Evolutionary conservation across 2,888 invertebrate genomes (phyloP), one percentile per base, ranked within the genome.

Genomic region (Blastobasis lacticolella): DNA sequence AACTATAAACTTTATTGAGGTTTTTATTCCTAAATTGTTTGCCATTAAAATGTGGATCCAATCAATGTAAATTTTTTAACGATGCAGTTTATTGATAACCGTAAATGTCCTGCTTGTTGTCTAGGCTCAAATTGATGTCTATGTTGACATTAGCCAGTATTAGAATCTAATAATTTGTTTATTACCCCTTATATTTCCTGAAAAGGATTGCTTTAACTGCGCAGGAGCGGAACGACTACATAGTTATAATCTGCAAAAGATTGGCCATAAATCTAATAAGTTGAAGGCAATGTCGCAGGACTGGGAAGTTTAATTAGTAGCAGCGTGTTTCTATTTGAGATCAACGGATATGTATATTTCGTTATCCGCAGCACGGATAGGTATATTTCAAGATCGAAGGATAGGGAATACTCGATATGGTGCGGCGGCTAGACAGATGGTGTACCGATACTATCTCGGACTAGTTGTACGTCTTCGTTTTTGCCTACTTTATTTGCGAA

Each of bases 51-150:
- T 64, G 66, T 65, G 67, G 64, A 64, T 62, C 71, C 73, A 75
- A 79, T 81, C 72, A 75, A 65, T 46, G 72, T 23, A 23, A 23
- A 65, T 64, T 66, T 65, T 73, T 71, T 81, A 79, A 81, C 75
- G 73, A 79, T 74, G 69, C 66, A 62, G 66, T 73, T 78, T 75
- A 76, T 75, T 76, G 75, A 79, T 75, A 77, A 78, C 75, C 74
- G 76, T 81, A 75, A 78, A 78, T 69, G 73, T 73, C 59, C 66
- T 72, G 69, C 72, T 73, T 63, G 67, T 69, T 63, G 63, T 77
- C 67, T 71, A 69, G 69, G 70, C 71, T 46, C n/a, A 37, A 73
- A 66, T 75, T 77, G 71, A 75, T 71, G 67, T 76, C 76, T 75
- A 79, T 76, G 64, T 62, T 62, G 51, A 60, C 59, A 10, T 37